A percentile compares a stretch with the other conserved stretches of the same genome.
phyloP scores from a whole-genome alignment of 1,140 invertebrate genomes.

The Drosophila saltans region DNA sequence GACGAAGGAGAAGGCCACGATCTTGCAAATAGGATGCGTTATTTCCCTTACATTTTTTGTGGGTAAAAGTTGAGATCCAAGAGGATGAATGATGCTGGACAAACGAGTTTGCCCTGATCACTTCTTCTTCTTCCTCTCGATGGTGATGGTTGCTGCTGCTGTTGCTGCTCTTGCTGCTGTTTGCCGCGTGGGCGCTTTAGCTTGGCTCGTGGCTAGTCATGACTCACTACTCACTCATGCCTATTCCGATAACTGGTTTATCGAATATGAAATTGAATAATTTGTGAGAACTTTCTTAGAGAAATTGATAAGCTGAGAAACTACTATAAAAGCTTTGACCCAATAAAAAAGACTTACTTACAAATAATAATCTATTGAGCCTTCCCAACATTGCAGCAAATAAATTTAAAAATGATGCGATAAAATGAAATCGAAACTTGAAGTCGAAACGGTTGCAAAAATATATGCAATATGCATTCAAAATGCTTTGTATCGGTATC shows the following conservation, averaged over 20 bases:
- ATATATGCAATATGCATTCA: too few species aligned
- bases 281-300: background rate
- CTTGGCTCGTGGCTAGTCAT: slow-evolving; percentile 60
- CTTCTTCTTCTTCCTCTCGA: slow-evolving; percentile 8
- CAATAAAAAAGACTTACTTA: background rate
- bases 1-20: slow-evolving; percentile 22
- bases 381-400: too few species aligned
- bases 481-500: too few species aligned
- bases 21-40: slow-evolving; percentile 23
- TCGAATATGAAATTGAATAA: slow-evolving; percentile 26
- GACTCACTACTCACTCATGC: slow-evolving; percentile 38
- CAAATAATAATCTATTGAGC: background rate
- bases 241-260: slow-evolving; percentile 43
- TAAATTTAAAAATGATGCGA: too few species aligned
- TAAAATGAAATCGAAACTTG: too few species aligned
- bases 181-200: slow-evolving; percentile 17
- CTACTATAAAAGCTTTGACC: background rate
- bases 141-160: background rate
- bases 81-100: slow-evolving; percentile 15
- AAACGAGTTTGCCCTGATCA: slow-evolving; percentile 12
- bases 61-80: slow-evolving; percentile 7
- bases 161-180: slow-evolving; percentile 2
- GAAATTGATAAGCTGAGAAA: background rate
- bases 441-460: too few species aligned
- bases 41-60: slow-evolving; percentile 14